A percentile compares a stretch with the other conserved stretches of the same genome.
phyloP scores from a whole-genome alignment of 2,113 vertebrate species.

The Meleagris gallopavo region DNA sequence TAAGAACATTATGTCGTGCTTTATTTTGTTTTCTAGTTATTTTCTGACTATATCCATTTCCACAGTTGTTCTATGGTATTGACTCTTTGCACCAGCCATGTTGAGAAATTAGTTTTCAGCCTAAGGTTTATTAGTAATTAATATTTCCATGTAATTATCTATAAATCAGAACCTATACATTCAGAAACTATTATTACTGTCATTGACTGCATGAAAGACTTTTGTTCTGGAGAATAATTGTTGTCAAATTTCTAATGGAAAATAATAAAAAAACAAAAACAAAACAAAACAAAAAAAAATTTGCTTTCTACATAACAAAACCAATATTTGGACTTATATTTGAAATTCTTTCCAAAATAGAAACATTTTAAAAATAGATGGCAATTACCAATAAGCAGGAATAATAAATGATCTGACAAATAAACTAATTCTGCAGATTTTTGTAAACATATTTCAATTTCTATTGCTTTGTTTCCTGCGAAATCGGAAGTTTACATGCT shows the following conservation, averaged over 20 bases:
- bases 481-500: background rate
- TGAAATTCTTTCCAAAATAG: background rate
- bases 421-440: background rate
- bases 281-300: no score
- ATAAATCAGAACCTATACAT: background rate
- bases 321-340: background rate
- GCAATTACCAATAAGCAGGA: background rate
- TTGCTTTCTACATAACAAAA: background rate
- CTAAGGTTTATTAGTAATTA: background rate
- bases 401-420: background rate
- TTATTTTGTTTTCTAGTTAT: background rate
- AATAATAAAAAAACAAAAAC: background rate
- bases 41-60: background rate
- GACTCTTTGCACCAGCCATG: background rate
- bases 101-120: background rate
- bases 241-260: background rate
- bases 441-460: background rate
- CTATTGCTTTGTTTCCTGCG: background rate
- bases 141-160: background rate
- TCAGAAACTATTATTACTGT: background rate
- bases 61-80: background rate
- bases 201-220: rapidly evolving
- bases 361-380: background rate
- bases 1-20: background rate
- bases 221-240: background rate